Conservation (phyloP, 1,140 invertebrate genomes). For the Pseudomyrmex cubaensis region DNA sequence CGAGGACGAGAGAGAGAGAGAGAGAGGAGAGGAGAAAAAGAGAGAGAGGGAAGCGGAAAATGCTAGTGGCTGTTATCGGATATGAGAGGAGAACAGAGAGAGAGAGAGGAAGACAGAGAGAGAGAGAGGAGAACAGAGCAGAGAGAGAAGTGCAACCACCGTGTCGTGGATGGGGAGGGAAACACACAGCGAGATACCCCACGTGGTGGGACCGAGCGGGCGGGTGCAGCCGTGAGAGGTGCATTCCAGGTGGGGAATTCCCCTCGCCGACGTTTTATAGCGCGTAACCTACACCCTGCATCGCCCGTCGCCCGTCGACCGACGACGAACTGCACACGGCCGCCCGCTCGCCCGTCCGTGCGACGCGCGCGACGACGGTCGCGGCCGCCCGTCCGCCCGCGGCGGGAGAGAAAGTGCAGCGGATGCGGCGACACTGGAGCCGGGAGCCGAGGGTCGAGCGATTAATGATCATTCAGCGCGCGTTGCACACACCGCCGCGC, state of each 20-base stretch:
- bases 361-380: slow-evolving; percentile 32
- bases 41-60: slow-evolving; percentile 27
- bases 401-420: slow-evolving; percentile 76
- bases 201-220: slow-evolving; percentile 63
- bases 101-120: slow-evolving; percentile 35
- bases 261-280: slow-evolving; percentile 63
- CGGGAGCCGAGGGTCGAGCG: slow-evolving; percentile 67
- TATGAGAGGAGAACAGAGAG: slow-evolving; percentile 33
- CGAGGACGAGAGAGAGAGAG: no score
- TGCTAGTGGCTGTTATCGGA: slow-evolving; percentile 24
- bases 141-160: slow-evolving; percentile 66
- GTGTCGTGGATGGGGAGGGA: slow-evolving; percentile 35
- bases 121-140: slow-evolving; percentile 27
- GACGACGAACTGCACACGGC: slow-evolving; percentile 45
- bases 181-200: slow-evolving; percentile 6
- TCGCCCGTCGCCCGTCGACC: slow-evolving; percentile 10
- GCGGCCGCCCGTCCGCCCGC: slow-evolving; percentile 31
- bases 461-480: slow-evolving; percentile 65
- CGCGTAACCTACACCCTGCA: slow-evolving; percentile 73
- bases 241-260: slow-evolving; percentile 74
- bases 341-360: slow-evolving; percentile 54
- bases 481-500: not conserved
- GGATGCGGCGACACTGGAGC: slow-evolving; percentile 74
- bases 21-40: slow-evolving; percentile 28
- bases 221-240: slow-evolving; percentile 69